Evolutionary conservation across 2,113 vertebrate genomes (phyloP), one percentile per base, ranked within the genome.

Genomic region (Bungarus multicinctus): DNA sequence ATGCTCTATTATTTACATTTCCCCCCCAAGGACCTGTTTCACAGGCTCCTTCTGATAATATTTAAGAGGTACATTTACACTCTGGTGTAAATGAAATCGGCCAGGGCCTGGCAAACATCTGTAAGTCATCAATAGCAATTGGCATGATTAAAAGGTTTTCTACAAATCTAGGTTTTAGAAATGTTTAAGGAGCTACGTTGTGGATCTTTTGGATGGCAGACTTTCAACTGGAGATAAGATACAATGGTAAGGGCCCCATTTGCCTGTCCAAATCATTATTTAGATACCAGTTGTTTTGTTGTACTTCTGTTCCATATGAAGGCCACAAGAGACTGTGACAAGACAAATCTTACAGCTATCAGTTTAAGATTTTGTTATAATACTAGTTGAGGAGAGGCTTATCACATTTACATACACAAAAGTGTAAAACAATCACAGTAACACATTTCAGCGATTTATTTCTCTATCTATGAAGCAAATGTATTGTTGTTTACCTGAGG

Each of bases 401-500:
- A 81, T 9, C 18, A 81, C 18, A 34, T 81, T 81, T 81, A 22
- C n/a, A 39, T 22, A 39, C 18, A 81, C 69, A 39, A 3, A 39
- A 39, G 39, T 20, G 34, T 81, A 81, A 43, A 39, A 81, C 14
- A 5, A 81, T 3, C 34, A 20, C 16, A 22, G 18, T 22, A 43
- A 39, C 34, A 81, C 2, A 81, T 43, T 43, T 81, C 69, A 81
- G 69, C 69, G 20, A 39, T 20, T 81, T 81, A 39, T 39, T 81
- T 81, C 74, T 81, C 18, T 34, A 93, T 12, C 27, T 20, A 85
- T 27, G 88, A 89, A 9, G 8, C 43, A 91, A 89, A 2, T 5
- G 52, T 94, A 34, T 90, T 93, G 54, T 43, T 94, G 43, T 96
- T 97, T 97, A 99, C 99, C 98, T 99, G 99, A 64, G 99, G 99